Evolutionary conservation across 1,140 invertebrate species (phyloP).

Genomic region (Grapholita molesta): DNA sequence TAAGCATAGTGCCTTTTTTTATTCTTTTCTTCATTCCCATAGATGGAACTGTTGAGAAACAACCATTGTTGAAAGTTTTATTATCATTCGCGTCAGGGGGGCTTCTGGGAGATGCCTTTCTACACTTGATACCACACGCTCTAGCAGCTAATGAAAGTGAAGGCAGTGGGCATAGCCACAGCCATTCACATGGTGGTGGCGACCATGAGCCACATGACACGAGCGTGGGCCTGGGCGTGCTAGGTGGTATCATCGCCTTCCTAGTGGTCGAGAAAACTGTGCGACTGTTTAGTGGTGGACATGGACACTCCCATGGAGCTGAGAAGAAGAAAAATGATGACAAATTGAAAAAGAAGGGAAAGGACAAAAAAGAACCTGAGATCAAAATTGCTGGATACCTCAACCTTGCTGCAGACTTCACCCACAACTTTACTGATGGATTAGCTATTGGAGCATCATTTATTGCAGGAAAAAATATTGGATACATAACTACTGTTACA

Average conservation of each 20-base stretch:
- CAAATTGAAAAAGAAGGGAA: constrained; percentile 63
- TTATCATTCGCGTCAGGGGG: constrained; percentile 97
- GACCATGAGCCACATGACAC: constrained; percentile 84
- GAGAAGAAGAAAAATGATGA: constrained; percentile 71
- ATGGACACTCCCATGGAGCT: constrained; percentile 78
- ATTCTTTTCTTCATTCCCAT: constrained; percentile 96
- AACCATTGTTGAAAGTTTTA: constrained; percentile 92
- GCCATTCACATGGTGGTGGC: constrained; percentile 75
- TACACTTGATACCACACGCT: constrained; percentile 98
- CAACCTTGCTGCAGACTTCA: constrained; percentile 96
- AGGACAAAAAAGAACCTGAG: constrained; percentile 77
- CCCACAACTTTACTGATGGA: constrained; percentile 98
- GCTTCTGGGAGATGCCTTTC: constrained; percentile 96
- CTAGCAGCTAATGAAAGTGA: constrained; percentile 78
- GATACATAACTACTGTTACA: constrained; percentile 93
- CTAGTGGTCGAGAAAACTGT: constrained; percentile 96
- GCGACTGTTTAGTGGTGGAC: constrained; percentile 90
- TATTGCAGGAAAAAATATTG: constrained; percentile 90
- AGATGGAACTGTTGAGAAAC: constrained; percentile 89
- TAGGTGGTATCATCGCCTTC: constrained; percentile 95
- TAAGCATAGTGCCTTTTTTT: constrained; percentile 96
- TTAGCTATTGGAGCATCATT: constrained; percentile 98
- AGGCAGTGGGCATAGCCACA: constrained; percentile 78
- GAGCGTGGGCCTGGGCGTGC: constrained; percentile 92
- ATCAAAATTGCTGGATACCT: constrained; percentile 96